Base-by-base conservation (phyloP, 2,888 invertebrate species). In the Apocheima hispidaria region DNA sequence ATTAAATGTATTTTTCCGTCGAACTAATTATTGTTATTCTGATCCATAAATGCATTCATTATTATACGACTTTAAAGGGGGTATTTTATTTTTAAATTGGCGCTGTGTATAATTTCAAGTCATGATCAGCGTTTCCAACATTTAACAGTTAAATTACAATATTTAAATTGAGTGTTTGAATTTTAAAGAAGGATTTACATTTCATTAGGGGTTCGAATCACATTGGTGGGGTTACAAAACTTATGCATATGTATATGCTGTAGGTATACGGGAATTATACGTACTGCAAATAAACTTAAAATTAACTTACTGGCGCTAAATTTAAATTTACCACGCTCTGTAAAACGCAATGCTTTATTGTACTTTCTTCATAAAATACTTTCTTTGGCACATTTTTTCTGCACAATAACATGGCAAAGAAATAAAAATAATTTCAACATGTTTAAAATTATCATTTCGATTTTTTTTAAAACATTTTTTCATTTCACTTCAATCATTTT, bases 1-100 rank as follows among this genome's bases (percentile, higher is more conserved):
- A 67, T 60, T 63, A 73, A 81, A 69, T 60, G 60, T 70, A 69
- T 59, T 69, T 48, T 75, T 68, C 7, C 4, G 23, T 20, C 14
- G 14, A 23, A 36, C n/a, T 40, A 5, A 21, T 40, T 12, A 7
- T 23, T 41, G 5, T 41, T 7, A 7, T 41, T 23, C 2, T 43
- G n/a, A n/a, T n/a, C n/a, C n/a, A n/a, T n/a, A n/a, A n/a, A n/a
- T n/a, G n/a, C n/a, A n/a, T n/a, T n/a, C n/a, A n/a, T 2, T 4
- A 2, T 36, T 14, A 14, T 14, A 5, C 1, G 14, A 36, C 16
- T 44, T 28, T 9, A 28, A 16, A 28, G 9, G 44, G 4, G 4
- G n/a, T n/a, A n/a, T 46, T n/a, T 35, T 48, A 55, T 33, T 44
- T 36, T 33, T 57, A 49, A 46, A 6, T 18, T 21, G 21, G 10